These are phyloP conservation scores for Urocolius indicus DNA, from an alignment of 2,113 vertebrate species.

Conservation along the genomic window DNA sequence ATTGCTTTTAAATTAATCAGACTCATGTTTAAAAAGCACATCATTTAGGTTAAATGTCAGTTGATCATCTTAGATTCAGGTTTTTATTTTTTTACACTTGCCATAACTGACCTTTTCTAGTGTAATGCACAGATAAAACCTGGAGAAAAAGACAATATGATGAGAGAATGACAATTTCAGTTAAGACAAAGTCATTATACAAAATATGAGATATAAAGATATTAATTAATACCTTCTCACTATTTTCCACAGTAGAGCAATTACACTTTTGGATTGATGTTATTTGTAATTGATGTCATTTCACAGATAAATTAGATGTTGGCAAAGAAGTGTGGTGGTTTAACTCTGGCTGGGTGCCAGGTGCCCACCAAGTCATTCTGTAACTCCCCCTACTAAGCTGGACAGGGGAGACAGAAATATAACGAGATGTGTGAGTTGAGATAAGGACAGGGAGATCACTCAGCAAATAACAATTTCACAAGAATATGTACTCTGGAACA, in stretches of 20 bases:
- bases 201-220: slow-evolving; percentile 13
- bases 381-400: no score
- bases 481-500: background rate
- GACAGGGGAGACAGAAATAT: no score
- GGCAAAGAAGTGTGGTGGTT: background rate
- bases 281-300: background rate
- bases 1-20: slow-evolving; percentile 69
- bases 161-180: slow-evolving; percentile 48
- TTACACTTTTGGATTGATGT: background rate
- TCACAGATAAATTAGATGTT: background rate
- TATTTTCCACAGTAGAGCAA: slow-evolving; percentile 18
- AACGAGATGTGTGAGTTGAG: no score
- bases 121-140: slow-evolving; percentile 11
- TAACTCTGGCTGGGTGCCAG: no score
- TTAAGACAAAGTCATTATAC: slow-evolving; percentile 21
- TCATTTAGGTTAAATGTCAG: slow-evolving; percentile 61
- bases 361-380: no score
- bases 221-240: slow-evolving; percentile 37
- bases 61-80: slow-evolving; percentile 32
- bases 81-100: slow-evolving; percentile 29
- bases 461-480: background rate
- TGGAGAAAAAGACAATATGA: slow-evolving; percentile 10
- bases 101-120: slow-evolving; percentile 56
- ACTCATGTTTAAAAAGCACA: slow-evolving; percentile 44
- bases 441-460: no score